These are phyloP conservation scores for Morpho achilles DNA, from an alignment of 2,888 invertebrate genomes.

Conservation along the genomic window DNA sequence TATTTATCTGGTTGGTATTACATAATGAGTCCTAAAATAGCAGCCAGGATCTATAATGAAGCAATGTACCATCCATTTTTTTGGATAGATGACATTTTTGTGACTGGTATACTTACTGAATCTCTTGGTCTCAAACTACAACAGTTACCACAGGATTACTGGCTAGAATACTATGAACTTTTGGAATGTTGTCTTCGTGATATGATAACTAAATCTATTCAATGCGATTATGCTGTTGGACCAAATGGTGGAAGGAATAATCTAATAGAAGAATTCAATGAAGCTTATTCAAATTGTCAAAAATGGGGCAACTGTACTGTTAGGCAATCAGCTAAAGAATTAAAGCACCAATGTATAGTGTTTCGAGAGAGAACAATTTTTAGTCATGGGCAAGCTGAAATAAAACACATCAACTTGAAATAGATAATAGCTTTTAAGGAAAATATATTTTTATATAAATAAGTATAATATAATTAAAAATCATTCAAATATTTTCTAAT, in stretches of 20 bases:
- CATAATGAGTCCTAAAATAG: constrained; percentile 83
- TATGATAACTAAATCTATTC: constrained; percentile 73
- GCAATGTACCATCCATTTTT: constrained; percentile 83
- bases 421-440: not conserved
- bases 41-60: constrained; percentile 74
- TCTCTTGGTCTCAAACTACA: constrained; percentile 75
- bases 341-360: constrained; percentile 80
- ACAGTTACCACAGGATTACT: constrained; percentile 79
- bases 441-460: constrained; percentile 1
- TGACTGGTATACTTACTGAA: constrained; percentile 88
- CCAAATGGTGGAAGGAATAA: constrained; percentile 88
- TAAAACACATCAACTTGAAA: constrained; percentile 34
- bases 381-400: constrained; percentile 45
- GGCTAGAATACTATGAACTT: constrained; percentile 85
- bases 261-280: constrained; percentile 82
- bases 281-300: constrained; percentile 80
- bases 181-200: constrained; percentile 86
- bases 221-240: constrained; percentile 85
- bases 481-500: too few relatives aligned
- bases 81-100: constrained; percentile 95
- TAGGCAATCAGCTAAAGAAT: constrained; percentile 61
- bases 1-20: constrained; percentile 93
- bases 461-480: not conserved
- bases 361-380: constrained; percentile 57
- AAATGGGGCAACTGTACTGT: constrained; percentile 67